These are phyloP conservation scores for Brenthis ino DNA, from an alignment of 2,888 invertebrate species.

Conservation along the genomic window DNA sequence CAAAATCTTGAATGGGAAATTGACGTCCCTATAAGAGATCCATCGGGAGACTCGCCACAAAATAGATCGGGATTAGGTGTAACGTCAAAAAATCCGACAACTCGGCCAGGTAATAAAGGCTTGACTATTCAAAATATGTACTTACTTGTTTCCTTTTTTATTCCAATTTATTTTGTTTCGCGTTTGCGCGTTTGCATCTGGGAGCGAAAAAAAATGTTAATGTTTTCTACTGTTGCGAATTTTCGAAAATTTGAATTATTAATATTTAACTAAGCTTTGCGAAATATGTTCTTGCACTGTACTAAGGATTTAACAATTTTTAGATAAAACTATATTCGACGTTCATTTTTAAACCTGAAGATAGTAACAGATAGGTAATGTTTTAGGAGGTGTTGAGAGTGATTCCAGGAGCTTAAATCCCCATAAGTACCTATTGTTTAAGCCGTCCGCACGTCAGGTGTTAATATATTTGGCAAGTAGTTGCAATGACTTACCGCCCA, in stretches of 20 bases:
- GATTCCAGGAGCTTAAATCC: conserved; percentile 84
- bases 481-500: conserved; percentile 95
- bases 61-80: conserved; percentile 67
- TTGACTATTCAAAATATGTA: background rate
- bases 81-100: conserved; percentile 60
- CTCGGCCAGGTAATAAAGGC: conserved; percentile 50
- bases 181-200: background rate
- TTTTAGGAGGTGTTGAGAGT: conserved; percentile 41
- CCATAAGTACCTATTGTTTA: conserved; percentile 97
- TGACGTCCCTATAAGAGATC: conserved; percentile 90
- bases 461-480: conserved; percentile 95
- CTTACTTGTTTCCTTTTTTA: background rate
- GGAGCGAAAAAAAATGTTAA: background rate
- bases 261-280: too few species aligned
- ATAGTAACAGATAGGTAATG: too few species aligned
- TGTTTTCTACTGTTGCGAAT: background rate
- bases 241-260: background rate
- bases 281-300: too few species aligned
- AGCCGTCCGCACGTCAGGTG: conserved; percentile 96
- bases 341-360: too few species aligned
- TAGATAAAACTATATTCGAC: too few species aligned
- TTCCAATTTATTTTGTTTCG: background rate
- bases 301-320: too few species aligned
- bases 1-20: conserved; percentile 97
- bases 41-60: conserved; percentile 71